Percentiles rank a stretch among this genome's conserved stretches.
Evolutionary conservation across 2,113 vertebrate species (phyloP).

Genomic region (Orientallactaga bullata): DNA sequence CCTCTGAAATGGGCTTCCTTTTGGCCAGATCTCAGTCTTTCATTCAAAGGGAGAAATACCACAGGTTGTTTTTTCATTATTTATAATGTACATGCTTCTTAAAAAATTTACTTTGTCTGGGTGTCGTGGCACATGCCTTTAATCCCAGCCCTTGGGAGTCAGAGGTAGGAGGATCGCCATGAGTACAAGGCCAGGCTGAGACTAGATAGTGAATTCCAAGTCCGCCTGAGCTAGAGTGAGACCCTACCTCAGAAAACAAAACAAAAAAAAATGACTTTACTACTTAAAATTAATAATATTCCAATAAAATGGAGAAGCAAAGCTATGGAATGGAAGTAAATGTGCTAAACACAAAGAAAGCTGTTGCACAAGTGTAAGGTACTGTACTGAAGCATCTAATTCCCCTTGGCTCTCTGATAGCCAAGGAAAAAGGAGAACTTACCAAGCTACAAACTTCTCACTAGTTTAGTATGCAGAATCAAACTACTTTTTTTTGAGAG

Average conservation of each 20-base stretch:
- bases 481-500: too few relatives aligned
- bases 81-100: slow-evolving; percentile 28
- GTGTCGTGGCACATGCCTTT: too few relatives aligned
- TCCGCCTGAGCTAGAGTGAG: too few relatives aligned
- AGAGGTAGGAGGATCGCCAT: too few relatives aligned
- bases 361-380: neutral
- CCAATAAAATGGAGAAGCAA: slow-evolving; percentile 42
- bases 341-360: neutral
- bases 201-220: too few relatives aligned
- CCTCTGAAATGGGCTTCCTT: slow-evolving; percentile 14
- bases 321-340: slow-evolving; percentile 35
- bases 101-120: too few relatives aligned
- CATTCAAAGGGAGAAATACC: neutral
- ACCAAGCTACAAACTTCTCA: neutral
- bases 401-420: neutral
- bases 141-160: too few relatives aligned
- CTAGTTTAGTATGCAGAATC: neutral
- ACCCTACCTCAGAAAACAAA: too few relatives aligned
- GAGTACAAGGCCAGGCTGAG: too few relatives aligned
- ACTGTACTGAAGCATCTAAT: neutral
- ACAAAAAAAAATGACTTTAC: too few relatives aligned
- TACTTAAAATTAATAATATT: slow-evolving; percentile 21
- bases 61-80: slow-evolving; percentile 1
- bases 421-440: neutral
- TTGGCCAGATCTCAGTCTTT: neutral